These are phyloP conservation scores for Acestrorhynchus altus DNA, from an alignment of 2,797 vertebrate species.

Conservation along the genomic window DNA sequence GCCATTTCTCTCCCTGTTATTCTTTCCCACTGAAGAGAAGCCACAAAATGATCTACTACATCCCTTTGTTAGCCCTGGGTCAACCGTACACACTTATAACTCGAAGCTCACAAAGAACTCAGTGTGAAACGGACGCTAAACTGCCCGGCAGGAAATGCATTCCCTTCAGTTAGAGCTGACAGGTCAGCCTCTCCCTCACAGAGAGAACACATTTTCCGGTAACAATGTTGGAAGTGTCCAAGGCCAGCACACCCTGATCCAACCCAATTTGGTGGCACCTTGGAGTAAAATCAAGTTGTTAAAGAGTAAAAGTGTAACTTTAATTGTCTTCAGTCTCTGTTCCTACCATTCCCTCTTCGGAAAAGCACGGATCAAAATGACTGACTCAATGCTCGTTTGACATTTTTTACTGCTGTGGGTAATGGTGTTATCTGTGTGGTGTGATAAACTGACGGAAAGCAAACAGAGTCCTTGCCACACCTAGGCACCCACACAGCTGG, in stretches of 20 bases:
- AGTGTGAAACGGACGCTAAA: constrained; percentile 1
- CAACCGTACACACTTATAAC: constrained; percentile 16
- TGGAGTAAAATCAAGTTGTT: neutral
- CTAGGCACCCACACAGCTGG: neutral
- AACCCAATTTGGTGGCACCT: neutral
- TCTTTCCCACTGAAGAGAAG: neutral
- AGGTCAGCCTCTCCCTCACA: neutral
- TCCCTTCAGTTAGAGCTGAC: constrained; percentile 14
- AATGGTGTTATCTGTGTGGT: constrained; percentile 21
- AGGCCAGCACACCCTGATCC: neutral
- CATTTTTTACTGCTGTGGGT: constrained; percentile 22
- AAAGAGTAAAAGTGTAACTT: neutral
- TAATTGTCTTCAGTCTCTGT: constrained; percentile 11
- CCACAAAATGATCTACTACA: neutral
- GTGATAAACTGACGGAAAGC: constrained; percentile 40
- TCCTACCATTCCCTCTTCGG: neutral
- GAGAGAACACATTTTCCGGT: constrained; percentile 4
- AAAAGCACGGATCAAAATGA: neutral
- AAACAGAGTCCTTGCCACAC: constrained; percentile 14
- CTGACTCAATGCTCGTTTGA: constrained; percentile 21
- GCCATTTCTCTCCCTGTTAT: no score
- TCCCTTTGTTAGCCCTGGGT: neutral
- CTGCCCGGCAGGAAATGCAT: neutral
- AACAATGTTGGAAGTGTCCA: neutral
- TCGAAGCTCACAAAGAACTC: constrained; percentile 13